Evolutionary conservation across 2,113 vertebrate species (phyloP).

Genomic region (Cyanoliseus patagonus): DNA sequence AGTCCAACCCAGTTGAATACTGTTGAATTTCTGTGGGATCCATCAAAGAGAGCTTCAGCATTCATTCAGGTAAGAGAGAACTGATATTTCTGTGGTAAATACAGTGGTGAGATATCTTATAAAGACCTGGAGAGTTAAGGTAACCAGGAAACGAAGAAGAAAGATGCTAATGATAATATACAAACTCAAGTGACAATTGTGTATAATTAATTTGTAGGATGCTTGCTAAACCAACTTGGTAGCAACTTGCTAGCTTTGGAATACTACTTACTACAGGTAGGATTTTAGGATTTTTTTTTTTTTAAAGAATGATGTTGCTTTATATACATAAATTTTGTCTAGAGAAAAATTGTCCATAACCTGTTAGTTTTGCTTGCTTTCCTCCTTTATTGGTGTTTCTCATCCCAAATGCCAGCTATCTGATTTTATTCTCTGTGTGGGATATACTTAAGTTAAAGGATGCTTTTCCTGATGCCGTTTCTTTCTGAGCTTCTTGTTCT

Average conservation of each 20-base stretch:
- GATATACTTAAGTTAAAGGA: not conserved
- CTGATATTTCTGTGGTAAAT: not conserved
- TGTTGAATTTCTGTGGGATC: constrained; percentile 95
- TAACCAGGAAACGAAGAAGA: not conserved
- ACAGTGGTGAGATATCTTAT: not conserved
- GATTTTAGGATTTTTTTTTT: not conserved
- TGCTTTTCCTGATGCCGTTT: not conserved
- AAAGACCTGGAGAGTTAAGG: not conserved
- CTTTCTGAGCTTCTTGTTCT: not conserved
- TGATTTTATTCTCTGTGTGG: not conserved
- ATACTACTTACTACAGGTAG: not conserved
- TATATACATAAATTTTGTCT: not conserved
- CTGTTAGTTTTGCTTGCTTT: not conserved
- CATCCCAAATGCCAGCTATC: not conserved
- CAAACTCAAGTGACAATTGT: not conserved
- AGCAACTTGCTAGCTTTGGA: not conserved
- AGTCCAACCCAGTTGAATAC: constrained; percentile 91
- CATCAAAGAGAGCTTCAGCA: constrained; percentile 84
- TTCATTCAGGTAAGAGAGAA: constrained; percentile 88
- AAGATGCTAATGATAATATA: not conserved
- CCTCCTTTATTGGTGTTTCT: not conserved
- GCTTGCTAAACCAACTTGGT: not conserved
- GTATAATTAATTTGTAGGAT: not conserved
- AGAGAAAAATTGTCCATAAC: not conserved
- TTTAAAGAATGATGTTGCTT: not conserved